Evolutionary conservation across 2,113 vertebrate genomes (phyloP).

Genomic region (Nothocercus nigrocapillus): DNA sequence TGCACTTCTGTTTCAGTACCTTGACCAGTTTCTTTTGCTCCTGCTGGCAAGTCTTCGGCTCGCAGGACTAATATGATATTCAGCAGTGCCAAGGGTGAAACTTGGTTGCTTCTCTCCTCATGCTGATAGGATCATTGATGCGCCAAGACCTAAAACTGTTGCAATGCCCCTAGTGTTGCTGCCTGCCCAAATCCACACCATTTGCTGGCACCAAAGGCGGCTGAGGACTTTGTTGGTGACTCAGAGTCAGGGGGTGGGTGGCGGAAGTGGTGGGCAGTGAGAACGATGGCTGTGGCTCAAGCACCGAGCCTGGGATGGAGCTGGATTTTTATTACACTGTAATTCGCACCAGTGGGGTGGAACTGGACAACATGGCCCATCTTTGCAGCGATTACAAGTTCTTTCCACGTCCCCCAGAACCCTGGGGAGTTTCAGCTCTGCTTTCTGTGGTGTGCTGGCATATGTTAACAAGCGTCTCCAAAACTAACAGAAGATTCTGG

Average conservation of each 20-base stretch:
- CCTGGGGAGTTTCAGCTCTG: neutral
- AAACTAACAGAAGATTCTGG: slow-evolving; percentile 59
- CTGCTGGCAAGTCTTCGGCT: neutral
- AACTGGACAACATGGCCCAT: neutral
- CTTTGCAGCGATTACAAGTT: neutral
- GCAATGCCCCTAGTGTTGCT: neutral
- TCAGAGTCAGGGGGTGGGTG: neutral
- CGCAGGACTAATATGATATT: neutral
- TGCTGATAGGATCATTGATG: neutral
- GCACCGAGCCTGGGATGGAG: neutral
- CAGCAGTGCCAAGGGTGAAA: neutral
- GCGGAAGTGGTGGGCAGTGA: neutral
- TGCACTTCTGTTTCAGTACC: neutral
- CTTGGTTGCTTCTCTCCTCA: neutral
- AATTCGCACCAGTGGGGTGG: slow-evolving; percentile 9
- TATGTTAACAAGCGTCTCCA: slow-evolving; percentile 39
- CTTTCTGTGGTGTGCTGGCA: slow-evolving; percentile 12
- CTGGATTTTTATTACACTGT: slow-evolving; percentile 23
- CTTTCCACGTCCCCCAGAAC: slow-evolving; percentile 11
- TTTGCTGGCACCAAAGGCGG: neutral
- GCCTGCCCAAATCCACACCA: neutral
- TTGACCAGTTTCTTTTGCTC: neutral
- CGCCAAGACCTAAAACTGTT: neutral
- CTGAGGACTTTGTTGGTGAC: neutral
- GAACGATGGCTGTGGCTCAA: neutral